These are phyloP conservation scores for Elgaria multicarinata DNA, from an alignment of 2,113 vertebrate genomes.

Conservation along the genomic window DNA sequence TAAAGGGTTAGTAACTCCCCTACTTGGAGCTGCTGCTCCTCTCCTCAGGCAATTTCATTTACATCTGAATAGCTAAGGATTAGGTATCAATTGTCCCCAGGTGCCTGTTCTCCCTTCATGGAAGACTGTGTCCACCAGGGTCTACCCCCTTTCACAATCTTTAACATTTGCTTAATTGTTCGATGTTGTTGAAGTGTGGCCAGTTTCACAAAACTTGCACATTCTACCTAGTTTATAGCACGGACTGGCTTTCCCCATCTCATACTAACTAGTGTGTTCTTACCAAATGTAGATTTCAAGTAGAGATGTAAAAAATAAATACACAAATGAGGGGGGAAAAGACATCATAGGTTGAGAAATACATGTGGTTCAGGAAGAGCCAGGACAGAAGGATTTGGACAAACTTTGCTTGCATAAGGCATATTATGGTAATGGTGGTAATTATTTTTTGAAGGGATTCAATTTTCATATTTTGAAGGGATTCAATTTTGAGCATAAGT, in stretches of 20 bases:
- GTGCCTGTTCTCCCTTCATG: background rate
- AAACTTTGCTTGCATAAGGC: background rate
- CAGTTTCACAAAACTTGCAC: background rate
- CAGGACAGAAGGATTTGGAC: background rate
- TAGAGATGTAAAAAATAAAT: background rate
- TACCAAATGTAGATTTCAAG: background rate
- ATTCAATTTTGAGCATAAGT: no score
- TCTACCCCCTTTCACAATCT: background rate
- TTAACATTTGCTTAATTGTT: conserved; percentile 6
- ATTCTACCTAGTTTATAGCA: background rate
- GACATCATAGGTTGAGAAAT: background rate
- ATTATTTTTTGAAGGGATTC: background rate
- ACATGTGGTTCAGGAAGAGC: background rate
- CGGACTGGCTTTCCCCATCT: background rate
- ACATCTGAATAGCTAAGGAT: conserved; percentile 23
- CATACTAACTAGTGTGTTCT: background rate
- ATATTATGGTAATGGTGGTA: background rate
- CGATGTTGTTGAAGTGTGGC: background rate
- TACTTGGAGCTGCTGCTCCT: background rate
- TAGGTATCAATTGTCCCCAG: background rate
- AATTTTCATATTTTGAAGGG: background rate
- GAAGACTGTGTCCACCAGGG: background rate
- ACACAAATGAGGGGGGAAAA: background rate
- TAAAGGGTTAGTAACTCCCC: background rate
- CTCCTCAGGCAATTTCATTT: background rate